Evolutionary conservation across 2,797 vertebrate species (phyloP).

Genomic region (Molossus molossus): DNA sequence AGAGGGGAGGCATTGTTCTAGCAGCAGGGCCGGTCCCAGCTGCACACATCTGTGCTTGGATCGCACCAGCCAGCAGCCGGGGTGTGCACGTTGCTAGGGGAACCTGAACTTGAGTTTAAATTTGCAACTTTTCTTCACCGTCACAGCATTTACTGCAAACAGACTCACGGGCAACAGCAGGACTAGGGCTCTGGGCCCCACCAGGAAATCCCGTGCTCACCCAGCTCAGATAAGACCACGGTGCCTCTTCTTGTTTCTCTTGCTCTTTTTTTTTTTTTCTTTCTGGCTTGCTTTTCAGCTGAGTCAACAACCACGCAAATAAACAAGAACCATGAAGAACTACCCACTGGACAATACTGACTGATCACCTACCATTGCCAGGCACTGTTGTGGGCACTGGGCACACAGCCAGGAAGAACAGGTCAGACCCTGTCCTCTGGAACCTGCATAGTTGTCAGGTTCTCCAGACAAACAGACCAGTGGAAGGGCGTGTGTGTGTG

Average conservation of each 20-base stretch:
- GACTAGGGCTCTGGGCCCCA: background rate
- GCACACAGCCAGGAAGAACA: background rate
- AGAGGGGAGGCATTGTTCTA: conserved; percentile 45
- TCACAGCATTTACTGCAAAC: background rate
- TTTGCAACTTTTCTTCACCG: background rate
- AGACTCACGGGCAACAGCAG: background rate
- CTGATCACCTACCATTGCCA: background rate
- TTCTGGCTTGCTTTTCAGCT: background rate
- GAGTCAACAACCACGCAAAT: background rate
- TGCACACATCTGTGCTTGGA: background rate
- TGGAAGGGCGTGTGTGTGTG: background rate
- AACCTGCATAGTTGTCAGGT: background rate
- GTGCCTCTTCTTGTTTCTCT: background rate
- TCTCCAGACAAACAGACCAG: background rate
- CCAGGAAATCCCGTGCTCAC: background rate
- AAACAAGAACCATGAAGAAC: background rate
- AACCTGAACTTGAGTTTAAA: conserved; percentile 58
- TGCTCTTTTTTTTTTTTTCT: background rate
- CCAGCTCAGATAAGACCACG: background rate
- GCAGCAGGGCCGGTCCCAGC: conserved; percentile 1
- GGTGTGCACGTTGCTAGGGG: conserved; percentile 64
- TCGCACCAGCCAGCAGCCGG: background rate
- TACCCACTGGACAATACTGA: background rate
- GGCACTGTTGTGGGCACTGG: background rate
- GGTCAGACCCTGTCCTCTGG: background rate